These are phyloP conservation scores for Aphis craccivora DNA, from an alignment of 1,140 invertebrate species.

Conservation along the genomic window DNA sequence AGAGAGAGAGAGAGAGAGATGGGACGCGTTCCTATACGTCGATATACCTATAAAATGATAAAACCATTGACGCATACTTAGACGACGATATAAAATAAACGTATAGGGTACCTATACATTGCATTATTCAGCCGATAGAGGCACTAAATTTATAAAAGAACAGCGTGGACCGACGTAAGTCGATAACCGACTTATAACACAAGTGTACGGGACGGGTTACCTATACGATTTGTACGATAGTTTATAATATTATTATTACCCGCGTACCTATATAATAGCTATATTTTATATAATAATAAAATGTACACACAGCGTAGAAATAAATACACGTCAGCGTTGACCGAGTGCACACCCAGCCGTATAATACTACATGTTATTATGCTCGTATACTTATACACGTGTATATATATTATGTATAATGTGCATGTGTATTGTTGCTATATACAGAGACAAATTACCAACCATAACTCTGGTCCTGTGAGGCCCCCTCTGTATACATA, in stretches of 20 bases:
- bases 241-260: background rate
- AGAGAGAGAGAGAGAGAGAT: background rate
- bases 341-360: slow-evolving; percentile 17
- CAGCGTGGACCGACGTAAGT: background rate
- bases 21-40: too few relatives aligned
- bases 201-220: background rate
- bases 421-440: background rate
- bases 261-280: background rate
- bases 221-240: background rate
- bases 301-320: background rate
- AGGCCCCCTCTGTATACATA: background rate
- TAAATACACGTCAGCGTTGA: slow-evolving; percentile 36
- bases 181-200: too few relatives aligned
- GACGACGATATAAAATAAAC: background rate
- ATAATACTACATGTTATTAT: background rate
- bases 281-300: background rate
- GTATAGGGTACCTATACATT: background rate
- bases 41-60: background rate
- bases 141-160: background rate
- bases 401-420: background rate
- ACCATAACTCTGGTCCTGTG: slow-evolving; percentile 41
- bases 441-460: slow-evolving; percentile 47
- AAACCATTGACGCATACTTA: background rate
- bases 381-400: background rate
- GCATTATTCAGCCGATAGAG: background rate